Evolutionary conservation across 2,888 invertebrate genomes (phyloP).

Genomic region (Cataglyphis albicans): DNA sequence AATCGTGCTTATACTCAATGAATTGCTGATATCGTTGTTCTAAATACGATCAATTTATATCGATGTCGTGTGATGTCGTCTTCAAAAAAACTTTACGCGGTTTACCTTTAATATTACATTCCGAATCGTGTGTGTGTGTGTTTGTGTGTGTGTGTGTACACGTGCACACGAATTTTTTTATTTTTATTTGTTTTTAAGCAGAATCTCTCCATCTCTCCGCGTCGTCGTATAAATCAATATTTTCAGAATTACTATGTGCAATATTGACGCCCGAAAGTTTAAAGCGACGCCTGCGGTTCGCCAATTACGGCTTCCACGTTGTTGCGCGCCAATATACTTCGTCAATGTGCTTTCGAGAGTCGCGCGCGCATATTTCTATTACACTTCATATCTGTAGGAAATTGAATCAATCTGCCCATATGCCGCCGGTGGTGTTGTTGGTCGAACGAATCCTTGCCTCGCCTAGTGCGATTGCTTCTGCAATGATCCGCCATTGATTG

Average conservation of each 20-base stretch:
- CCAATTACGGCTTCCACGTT: slow-evolving; percentile 51
- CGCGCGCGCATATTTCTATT: slow-evolving; percentile 55
- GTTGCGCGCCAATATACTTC: slow-evolving; percentile 52
- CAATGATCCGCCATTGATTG: slow-evolving; percentile 74
- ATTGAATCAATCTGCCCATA: slow-evolving; percentile 56
- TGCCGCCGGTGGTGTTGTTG: slow-evolving; percentile 57
- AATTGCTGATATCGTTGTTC: neutral
- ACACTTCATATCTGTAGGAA: slow-evolving; percentile 59
- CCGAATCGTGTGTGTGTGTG: neutral
- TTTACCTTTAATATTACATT: neutral
- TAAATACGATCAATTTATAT: neutral
- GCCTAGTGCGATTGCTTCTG: slow-evolving; percentile 67
- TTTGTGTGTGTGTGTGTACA: neutral
- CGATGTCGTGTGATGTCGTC: neutral
- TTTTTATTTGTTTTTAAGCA: neutral
- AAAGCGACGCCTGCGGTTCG: slow-evolving; percentile 50
- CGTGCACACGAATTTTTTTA: neutral
- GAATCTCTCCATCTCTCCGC: slow-evolving; percentile 10
- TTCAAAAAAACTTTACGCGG: neutral
- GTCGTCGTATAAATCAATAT: slow-evolving; percentile 37
- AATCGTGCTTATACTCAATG: neutral
- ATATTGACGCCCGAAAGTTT: slow-evolving; percentile 54
- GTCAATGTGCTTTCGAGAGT: slow-evolving; percentile 44
- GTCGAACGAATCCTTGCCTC: slow-evolving; percentile 52
- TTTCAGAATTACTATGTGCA: slow-evolving; percentile 41